Percentiles rank a stretch among this genome's conserved stretches.
Conservation (phyloP, 2,113 vertebrate species). For the Spheniscus mendiculus region DNA sequence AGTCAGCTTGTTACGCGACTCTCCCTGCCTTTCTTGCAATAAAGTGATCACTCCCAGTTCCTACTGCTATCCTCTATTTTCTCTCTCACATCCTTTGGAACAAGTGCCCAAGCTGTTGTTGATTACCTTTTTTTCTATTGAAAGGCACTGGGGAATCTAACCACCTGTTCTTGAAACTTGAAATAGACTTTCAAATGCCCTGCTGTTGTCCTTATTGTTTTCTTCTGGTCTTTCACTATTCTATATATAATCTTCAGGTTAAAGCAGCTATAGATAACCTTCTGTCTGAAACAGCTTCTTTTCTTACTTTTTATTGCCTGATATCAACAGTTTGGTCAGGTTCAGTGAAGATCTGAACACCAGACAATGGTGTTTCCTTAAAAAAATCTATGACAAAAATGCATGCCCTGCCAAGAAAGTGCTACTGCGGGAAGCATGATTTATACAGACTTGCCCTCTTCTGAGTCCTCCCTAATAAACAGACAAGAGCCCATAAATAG, state of each 20-base stretch:
- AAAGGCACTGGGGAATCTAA: neutral
- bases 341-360: neutral
- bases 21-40: neutral
- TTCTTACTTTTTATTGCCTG: neutral
- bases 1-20: neutral
- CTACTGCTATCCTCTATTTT: neutral
- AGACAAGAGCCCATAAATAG: neutral
- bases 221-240: neutral
- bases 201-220: slow-evolving; percentile 7
- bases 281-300: neutral
- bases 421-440: neutral
- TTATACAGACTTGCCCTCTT: neutral
- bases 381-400: neutral
- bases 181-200: slow-evolving; percentile 13
- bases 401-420: neutral
- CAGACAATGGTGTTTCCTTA: neutral
- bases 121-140: neutral
- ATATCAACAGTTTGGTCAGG: neutral
- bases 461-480: neutral
- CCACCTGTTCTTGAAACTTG: neutral
- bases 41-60: neutral
- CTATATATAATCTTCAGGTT: neutral
- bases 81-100: neutral
- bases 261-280: neutral
- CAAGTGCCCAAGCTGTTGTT: neutral